Percentiles rank a stretch among this genome's conserved stretches.
Conservation (phyloP, 2,113 vertebrate genomes). For the Camelus bactrianus region DNA sequence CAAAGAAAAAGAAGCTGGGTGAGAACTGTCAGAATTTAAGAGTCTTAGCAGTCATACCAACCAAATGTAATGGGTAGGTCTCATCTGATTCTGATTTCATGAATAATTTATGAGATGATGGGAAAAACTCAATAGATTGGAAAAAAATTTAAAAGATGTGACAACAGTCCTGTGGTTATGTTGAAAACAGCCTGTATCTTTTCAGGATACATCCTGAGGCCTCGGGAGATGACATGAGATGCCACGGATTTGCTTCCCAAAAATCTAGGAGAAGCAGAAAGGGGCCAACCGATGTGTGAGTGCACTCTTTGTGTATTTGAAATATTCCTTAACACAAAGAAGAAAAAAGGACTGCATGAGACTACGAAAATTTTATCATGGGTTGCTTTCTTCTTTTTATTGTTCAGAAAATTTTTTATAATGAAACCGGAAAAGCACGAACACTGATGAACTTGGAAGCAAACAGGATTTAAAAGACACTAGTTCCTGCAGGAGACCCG, state of each 20-base stretch:
- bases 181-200: background rate
- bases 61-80: background rate
- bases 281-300: background rate
- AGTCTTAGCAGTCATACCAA: background rate
- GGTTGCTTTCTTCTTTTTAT: background rate
- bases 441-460: background rate
- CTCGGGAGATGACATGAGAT: background rate
- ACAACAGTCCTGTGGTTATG: background rate
- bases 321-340: background rate
- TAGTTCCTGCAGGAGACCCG: background rate
- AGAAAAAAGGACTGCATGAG: background rate
- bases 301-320: background rate
- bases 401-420: background rate
- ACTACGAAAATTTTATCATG: background rate
- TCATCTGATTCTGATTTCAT: background rate
- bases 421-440: background rate
- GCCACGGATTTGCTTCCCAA: background rate
- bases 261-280: background rate
- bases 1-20: accelerated
- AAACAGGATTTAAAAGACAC: background rate
- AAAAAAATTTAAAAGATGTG: background rate
- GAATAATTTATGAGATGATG: background rate
- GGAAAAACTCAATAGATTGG: background rate
- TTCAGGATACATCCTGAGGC: background rate
- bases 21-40: background rate